Conservation (phyloP, 2,797 vertebrate genomes). For the Staurois parvus region DNA sequence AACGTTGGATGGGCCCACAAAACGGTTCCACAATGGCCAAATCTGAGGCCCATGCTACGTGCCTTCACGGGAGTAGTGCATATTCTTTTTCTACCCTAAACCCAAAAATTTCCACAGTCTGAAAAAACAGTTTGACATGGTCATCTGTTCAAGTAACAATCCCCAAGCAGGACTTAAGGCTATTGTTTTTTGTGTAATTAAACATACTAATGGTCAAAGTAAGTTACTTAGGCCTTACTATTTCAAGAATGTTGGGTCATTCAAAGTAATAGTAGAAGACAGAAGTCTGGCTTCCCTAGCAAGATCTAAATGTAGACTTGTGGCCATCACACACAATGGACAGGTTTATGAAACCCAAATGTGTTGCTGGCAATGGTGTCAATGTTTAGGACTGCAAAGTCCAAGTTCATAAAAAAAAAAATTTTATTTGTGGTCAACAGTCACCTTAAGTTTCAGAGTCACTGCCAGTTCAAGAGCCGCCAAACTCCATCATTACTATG, state of each 20-base stretch:
- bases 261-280: neutral
- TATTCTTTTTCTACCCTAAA: no score
- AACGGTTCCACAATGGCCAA: neutral
- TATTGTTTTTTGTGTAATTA: no score
- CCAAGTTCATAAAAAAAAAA: neutral
- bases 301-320: neutral
- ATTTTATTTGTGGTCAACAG: neutral
- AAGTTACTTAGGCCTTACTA: no score
- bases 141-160: no score
- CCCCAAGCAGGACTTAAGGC: no score
- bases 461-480: conserved; percentile 8
- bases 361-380: no score
- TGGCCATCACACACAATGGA: neutral
- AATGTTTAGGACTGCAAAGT: neutral
- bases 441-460: neutral
- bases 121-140: no score
- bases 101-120: no score
- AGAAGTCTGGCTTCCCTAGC: neutral
- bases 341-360: conserved; percentile 19
- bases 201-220: no score
- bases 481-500: neutral
- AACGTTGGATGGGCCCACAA: neutral
- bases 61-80: neutral
- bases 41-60: neutral
- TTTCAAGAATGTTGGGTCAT: no score